These are phyloP conservation scores for Styela clava DNA, from an alignment of 23 tunicate genomes.

Conservation along the genomic window DNA sequence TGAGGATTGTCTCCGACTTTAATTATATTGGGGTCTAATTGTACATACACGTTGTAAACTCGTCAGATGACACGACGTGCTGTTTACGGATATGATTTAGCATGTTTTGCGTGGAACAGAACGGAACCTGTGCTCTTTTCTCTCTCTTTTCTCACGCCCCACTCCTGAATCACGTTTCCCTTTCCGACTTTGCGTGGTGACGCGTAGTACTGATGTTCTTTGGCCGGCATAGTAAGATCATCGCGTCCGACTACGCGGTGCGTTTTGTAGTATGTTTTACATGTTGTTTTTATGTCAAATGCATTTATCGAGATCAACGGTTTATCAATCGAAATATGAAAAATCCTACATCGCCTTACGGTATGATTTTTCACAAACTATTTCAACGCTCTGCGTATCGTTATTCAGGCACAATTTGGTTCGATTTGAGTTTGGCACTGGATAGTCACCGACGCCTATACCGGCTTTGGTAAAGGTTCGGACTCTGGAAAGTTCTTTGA, in stretches of 20 bases:
- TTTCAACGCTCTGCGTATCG: too few relatives aligned
- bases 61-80: conserved; percentile 5
- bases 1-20: too few relatives aligned
- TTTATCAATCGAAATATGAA: too few relatives aligned
- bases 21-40: background rate
- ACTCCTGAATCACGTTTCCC: conserved; percentile 31
- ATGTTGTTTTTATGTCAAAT: background rate
- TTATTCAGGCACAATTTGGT: too few relatives aligned
- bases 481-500: too few relatives aligned
- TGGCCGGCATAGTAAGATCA: background rate
- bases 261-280: background rate
- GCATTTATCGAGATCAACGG: background rate
- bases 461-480: too few relatives aligned
- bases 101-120: conserved; percentile 28
- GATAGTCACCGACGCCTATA: too few relatives aligned
- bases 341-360: too few relatives aligned
- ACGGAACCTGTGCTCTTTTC: conserved; percentile 32
- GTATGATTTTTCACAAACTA: too few relatives aligned
- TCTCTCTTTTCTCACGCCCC: conserved; percentile 3
- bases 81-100: conserved; percentile 35
- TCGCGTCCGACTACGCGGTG: too few relatives aligned
- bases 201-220: background rate
- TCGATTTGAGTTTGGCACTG: too few relatives aligned
- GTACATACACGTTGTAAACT: background rate
- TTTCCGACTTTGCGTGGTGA: conserved; percentile 17